These are phyloP conservation scores for Neosalanx taihuensis DNA, from an alignment of 2,797 vertebrate species.

Conservation along the genomic window DNA sequence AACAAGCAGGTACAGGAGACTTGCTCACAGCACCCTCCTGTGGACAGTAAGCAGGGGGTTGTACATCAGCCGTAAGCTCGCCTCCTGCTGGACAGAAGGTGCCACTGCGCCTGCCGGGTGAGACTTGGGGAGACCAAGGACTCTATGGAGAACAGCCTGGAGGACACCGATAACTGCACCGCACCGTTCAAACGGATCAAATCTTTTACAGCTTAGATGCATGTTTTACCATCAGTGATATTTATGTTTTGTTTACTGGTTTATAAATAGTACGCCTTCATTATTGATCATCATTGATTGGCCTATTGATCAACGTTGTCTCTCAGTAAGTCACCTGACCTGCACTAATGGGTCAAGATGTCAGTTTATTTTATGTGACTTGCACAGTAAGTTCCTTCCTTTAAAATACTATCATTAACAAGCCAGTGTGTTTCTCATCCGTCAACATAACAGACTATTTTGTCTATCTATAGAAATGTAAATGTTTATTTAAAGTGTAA, in stretches of 20 bases:
- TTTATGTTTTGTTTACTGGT: not conserved
- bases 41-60: conserved; percentile 19
- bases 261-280: not conserved
- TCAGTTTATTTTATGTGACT: not conserved
- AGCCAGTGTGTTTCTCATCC: no score
- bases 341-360: not conserved
- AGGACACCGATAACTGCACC: not conserved
- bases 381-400: no score
- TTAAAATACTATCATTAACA: no score
- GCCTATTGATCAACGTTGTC: not conserved
- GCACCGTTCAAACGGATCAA: not conserved
- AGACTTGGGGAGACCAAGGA: not conserved
- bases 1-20: not conserved
- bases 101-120: not conserved
- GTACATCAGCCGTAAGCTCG: not conserved
- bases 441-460: no score
- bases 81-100: conserved; percentile 45
- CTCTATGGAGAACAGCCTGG: not conserved
- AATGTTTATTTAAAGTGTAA: no score
- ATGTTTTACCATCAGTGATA: not conserved
- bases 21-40: conserved; percentile 33
- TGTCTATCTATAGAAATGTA: no score
- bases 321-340: not conserved
- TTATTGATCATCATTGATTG: not conserved
- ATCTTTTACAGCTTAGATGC: not conserved